These are phyloP conservation scores for Gorilla gorilla DNA, from an alignment of 2,113 vertebrate genomes.

Conservation along the genomic window DNA sequence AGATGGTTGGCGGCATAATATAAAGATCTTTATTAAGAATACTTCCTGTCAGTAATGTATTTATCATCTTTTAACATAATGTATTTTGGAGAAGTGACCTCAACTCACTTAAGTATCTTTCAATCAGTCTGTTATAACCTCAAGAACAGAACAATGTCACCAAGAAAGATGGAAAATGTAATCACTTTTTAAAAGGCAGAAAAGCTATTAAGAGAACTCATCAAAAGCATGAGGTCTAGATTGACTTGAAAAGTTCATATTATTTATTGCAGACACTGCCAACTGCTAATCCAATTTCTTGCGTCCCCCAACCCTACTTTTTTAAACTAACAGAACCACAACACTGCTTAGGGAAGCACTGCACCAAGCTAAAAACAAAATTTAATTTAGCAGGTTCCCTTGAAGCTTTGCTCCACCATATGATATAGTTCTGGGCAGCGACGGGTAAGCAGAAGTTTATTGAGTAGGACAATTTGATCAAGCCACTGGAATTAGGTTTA, in stretches of 20 bases:
- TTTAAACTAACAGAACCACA: not conserved
- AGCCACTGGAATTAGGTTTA: not conserved
- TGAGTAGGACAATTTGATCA: not conserved
- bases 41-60: constrained; percentile 16
- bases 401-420: not conserved
- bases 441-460: not conserved
- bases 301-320: not conserved
- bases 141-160: not conserved
- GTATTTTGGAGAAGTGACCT: constrained; percentile 4
- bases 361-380: constrained; percentile 29
- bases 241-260: constrained; percentile 10
- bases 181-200: constrained; percentile 7
- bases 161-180: not conserved
- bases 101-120: constrained; percentile 25
- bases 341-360: not conserved
- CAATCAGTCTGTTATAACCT: not conserved
- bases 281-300: not conserved
- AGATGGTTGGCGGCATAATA: not conserved
- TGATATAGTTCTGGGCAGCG: not conserved
- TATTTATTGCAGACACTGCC: not conserved
- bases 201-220: not conserved
- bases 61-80: constrained; percentile 34
- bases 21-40: not conserved
- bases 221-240: not conserved
- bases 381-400: not conserved